Conservation (phyloP, 2,797 vertebrate genomes). For the Morus bassanus region DNA sequence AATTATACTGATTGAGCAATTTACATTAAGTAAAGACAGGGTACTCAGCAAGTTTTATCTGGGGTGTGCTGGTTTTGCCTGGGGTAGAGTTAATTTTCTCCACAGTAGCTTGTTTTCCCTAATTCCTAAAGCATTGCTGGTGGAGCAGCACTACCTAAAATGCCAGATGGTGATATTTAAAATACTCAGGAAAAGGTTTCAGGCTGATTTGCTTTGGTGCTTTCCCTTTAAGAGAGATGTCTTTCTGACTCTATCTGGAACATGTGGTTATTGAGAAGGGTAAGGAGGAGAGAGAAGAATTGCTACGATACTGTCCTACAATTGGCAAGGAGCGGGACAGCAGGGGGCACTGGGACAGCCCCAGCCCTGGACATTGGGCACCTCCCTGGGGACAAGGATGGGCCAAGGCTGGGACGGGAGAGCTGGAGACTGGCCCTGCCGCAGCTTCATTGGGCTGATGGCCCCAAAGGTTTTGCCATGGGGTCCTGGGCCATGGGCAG, state of each 20-base stretch:
- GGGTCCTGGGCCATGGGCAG: too few species aligned
- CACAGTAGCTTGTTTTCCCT: background rate
- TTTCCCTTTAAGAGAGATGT: background rate
- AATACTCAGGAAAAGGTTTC: background rate
- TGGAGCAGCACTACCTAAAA: background rate
- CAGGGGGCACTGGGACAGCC: fast-evolving
- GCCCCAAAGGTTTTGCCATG: too few species aligned
- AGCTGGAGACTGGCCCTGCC: background rate
- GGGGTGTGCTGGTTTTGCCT: background rate
- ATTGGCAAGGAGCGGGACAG: background rate
- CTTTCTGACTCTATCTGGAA: background rate
- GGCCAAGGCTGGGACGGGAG: fast-evolving
- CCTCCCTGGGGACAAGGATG: too few species aligned
- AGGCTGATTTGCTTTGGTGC: background rate
- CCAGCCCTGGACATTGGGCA: too few species aligned
- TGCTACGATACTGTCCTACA: background rate
- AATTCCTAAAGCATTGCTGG: background rate
- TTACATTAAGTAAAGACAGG: background rate
- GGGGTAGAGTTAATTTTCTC: too few species aligned
- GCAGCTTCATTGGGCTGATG: fast-evolving
- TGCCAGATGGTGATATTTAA: background rate
- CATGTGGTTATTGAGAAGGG: background rate
- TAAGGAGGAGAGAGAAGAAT: background rate
- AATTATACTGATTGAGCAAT: background rate
- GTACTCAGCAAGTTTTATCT: background rate